Conservation (phyloP, 2,888 invertebrate species). For the Brenthis hecate region DNA sequence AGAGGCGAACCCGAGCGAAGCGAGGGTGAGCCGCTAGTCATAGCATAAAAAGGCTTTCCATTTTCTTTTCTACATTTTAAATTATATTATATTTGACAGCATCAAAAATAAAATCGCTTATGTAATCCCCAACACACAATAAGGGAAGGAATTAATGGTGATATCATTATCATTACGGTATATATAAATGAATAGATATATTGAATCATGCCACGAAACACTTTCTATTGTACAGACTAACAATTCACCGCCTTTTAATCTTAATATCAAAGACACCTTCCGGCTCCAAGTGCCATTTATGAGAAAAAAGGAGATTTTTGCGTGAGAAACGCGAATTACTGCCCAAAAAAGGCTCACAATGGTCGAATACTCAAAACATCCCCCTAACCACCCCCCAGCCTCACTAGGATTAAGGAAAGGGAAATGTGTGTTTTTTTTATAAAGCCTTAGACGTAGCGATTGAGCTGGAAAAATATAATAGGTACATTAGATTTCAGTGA, state of each 20-base stretch:
- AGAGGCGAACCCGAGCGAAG: no score
- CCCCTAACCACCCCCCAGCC: slow-evolving; percentile 38
- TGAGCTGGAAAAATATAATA: slow-evolving; percentile 29
- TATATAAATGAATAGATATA: slow-evolving; percentile 1
- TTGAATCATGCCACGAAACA: slow-evolving; percentile 11
- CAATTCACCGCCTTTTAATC: slow-evolving; percentile 31
- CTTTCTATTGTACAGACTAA: slow-evolving; percentile 19
- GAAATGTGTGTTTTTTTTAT: slow-evolving; percentile 53
- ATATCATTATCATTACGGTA: slow-evolving; percentile 1
- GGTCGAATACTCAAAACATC: slow-evolving; percentile 64
- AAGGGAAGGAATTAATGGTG: neutral
- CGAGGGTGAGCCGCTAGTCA: no score
- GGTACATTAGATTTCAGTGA: slow-evolving; percentile 5
- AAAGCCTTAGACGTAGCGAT: slow-evolving; percentile 44
- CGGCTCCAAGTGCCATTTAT: slow-evolving; percentile 29
- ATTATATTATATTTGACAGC: no score
- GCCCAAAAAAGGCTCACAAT: slow-evolving; percentile 44
- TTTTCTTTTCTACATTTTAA: no score
- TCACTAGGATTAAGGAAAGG: slow-evolving; percentile 55
- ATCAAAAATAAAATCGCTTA: no score
- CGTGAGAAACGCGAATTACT: slow-evolving; percentile 43
- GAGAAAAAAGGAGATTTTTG: slow-evolving; percentile 40
- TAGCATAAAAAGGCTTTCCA: no score
- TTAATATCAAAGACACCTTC: slow-evolving; percentile 36
- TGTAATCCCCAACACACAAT: neutral